phyloP scores from a whole-genome alignment of 2,113 vertebrate species.

The zebrafish (Danio rerio) region GRCz12tu NC_133186.1:12638501-12639000 shows the following conservation, averaged over 20 bases:
- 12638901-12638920: neutral
- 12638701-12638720: constrained; percentile 48
- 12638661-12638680: constrained; percentile 30
- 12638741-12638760: constrained; percentile 19
- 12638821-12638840: constrained; percentile 4
- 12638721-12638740: constrained; percentile 50
- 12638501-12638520: neutral
- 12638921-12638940: neutral
- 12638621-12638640: constrained; percentile 34
- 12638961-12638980: neutral
- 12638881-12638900: neutral
- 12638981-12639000: neutral
- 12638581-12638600: constrained; percentile 25
- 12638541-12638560: neutral
- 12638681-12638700: constrained; percentile 33
- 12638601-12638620: constrained; percentile 36
- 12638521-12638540: neutral
- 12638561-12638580: neutral
- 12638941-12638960: neutral
- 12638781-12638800: constrained; percentile 30
- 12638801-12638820: constrained; percentile 30
- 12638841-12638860: constrained; percentile 27
- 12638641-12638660: constrained; percentile 17
- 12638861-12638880: neutral
- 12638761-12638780: constrained; percentile 35